Evolutionary conservation across 2,113 vertebrate species (phyloP).

Genomic region (Lepus americanus): DNA sequence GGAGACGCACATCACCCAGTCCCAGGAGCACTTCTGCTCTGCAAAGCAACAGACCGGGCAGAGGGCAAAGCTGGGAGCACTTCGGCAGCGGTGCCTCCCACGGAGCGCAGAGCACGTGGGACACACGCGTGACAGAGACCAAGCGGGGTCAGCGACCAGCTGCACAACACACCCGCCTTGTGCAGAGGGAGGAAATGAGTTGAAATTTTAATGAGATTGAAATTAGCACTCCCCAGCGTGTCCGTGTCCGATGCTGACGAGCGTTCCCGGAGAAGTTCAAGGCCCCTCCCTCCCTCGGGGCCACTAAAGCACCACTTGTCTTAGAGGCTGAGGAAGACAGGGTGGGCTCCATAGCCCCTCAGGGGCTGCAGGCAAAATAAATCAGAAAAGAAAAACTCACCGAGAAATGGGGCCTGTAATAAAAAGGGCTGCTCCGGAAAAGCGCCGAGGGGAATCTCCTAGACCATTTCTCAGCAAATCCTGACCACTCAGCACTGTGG

Average conservation of each 20-base stretch:
- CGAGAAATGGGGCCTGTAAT: background rate
- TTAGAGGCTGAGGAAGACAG: conserved; percentile 9
- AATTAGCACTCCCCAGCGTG: conserved; percentile 43
- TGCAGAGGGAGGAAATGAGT: background rate
- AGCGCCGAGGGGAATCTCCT: background rate
- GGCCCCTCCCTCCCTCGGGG: background rate
- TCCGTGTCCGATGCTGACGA: conserved; percentile 37
- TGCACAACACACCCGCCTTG: background rate
- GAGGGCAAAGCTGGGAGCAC: background rate
- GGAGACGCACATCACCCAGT: background rate
- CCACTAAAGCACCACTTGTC: conserved; percentile 33
- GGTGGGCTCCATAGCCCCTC: background rate
- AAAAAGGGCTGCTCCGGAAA: background rate
- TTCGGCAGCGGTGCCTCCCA: background rate
- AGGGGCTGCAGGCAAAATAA: background rate
- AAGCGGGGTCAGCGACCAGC: background rate
- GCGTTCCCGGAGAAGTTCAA: conserved; percentile 33
- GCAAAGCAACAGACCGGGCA: background rate
- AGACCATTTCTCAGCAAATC: background rate
- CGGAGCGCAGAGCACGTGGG: background rate
- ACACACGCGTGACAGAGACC: background rate
- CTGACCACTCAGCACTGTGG: background rate
- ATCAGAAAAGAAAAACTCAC: conserved; percentile 47
- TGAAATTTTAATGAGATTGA: conserved; percentile 66
- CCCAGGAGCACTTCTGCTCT: background rate